Conservation (phyloP, 2,113 vertebrate genomes). For the Stomatorhinus ivindoensis region DNA sequence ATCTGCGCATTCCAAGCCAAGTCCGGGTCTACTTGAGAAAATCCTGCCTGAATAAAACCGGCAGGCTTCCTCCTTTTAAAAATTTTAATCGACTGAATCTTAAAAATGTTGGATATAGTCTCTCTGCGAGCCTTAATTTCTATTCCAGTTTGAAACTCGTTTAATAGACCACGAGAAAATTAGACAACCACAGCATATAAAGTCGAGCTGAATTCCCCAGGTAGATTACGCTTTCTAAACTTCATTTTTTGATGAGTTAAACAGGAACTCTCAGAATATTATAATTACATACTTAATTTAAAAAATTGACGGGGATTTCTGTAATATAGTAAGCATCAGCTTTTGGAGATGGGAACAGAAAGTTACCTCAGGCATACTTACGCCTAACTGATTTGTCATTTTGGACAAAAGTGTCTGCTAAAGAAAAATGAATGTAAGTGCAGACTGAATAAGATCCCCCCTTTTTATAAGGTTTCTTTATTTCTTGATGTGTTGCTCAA, state of each 20-base stretch:
- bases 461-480: neutral
- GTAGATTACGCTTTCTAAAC: neutral
- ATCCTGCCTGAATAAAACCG: neutral
- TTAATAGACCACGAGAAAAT: neutral
- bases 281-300: neutral
- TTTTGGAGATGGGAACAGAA: neutral
- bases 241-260: neutral
- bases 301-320: neutral
- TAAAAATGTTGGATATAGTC: neutral
- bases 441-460: neutral
- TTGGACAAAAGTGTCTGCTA: neutral
- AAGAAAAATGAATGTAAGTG: neutral
- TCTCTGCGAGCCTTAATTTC: neutral
- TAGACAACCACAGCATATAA: neutral
- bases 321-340: no score
- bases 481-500: neutral
- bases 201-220: neutral
- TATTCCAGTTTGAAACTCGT: neutral
- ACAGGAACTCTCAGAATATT: neutral
- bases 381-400: neutral
- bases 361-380: neutral
- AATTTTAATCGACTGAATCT: neutral
- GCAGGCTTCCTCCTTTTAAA: no score
- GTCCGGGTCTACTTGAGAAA: neutral
- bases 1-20: neutral